A percentile compares a stretch with the other conserved stretches of the same genome.
Evolutionary conservation across 2,888 invertebrate species (phyloP).

Genomic region (Drosophila demipolita): DNA sequence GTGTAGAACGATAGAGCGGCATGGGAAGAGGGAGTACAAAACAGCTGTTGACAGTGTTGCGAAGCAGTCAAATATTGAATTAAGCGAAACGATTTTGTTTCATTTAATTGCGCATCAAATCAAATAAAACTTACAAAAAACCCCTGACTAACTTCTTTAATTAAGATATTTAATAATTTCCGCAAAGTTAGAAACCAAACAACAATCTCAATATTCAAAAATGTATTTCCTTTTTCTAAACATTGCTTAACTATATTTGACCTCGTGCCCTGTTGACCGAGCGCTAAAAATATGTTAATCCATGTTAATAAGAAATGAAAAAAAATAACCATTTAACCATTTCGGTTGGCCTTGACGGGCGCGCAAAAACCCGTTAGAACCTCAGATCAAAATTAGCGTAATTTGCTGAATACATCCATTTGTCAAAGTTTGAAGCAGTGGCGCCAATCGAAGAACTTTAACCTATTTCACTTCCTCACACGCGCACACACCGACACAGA

Average conservation of each 20-base stretch:
- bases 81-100: slow-evolving; percentile 1
- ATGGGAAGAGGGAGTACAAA: slow-evolving; percentile 20
- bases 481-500: slow-evolving; percentile 19
- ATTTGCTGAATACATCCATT: slow-evolving; percentile 51
- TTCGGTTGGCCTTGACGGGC: slow-evolving; percentile 50
- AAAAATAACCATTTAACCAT: slow-evolving; percentile 1
- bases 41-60: slow-evolving; percentile 59
- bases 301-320: slow-evolving; percentile 2
- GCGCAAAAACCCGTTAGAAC: slow-evolving; percentile 68
- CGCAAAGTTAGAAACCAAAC: slow-evolving; percentile 45
- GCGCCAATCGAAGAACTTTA: slow-evolving; percentile 76
- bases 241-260: slow-evolving; percentile 44
- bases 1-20: slow-evolving; percentile 6
- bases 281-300: slow-evolving; percentile 65
- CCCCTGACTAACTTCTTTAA: slow-evolving; percentile 11
- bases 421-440: slow-evolving; percentile 44
- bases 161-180: slow-evolving; percentile 44
- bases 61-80: slow-evolving; percentile 9
- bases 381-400: slow-evolving; percentile 46
- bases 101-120: slow-evolving; percentile 22
- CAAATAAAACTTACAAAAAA: slow-evolving; percentile 5
- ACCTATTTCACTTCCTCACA: slow-evolving; percentile 78
- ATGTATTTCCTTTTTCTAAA: slow-evolving; percentile 67
- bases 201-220: slow-evolving; percentile 49
- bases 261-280: slow-evolving; percentile 82